Evolutionary conservation across 2,113 vertebrate species (phyloP).

Genomic region (Dendrocopos noguchii): DNA sequence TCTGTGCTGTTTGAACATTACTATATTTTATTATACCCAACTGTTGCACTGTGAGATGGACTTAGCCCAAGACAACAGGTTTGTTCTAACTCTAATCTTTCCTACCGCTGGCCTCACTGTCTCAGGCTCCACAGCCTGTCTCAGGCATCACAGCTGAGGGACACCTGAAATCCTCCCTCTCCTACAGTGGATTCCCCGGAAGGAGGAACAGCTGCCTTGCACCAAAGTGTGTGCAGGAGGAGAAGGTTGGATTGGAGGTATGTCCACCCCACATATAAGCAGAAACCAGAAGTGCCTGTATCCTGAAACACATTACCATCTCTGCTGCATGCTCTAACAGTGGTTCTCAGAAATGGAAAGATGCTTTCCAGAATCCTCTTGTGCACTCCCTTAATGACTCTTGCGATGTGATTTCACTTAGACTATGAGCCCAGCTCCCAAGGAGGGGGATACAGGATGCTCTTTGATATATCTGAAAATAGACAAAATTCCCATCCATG

Average conservation of each 20-base stretch:
- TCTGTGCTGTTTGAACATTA: background rate
- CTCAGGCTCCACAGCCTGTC: too few relatives aligned
- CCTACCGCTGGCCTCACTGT: background rate
- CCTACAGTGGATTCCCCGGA: background rate
- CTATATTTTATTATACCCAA: background rate
- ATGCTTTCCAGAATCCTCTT: background rate
- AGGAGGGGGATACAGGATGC: too few relatives aligned
- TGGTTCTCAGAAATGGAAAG: background rate
- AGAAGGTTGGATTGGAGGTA: background rate
- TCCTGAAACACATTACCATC: fast-evolving
- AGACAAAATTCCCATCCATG: too few relatives aligned
- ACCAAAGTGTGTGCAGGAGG: too few relatives aligned
- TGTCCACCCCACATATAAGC: background rate
- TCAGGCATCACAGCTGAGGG: too few relatives aligned
- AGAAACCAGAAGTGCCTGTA: fast-evolving
- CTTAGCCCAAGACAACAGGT: background rate
- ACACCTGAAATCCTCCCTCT: background rate
- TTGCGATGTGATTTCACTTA: too few relatives aligned
- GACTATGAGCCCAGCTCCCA: too few relatives aligned
- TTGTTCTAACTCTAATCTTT: background rate
- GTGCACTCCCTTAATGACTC: background rate
- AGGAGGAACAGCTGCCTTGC: background rate
- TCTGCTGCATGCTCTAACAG: background rate
- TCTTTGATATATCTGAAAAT: too few relatives aligned
- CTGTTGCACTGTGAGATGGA: background rate